Percentiles rank a stretch among this genome's conserved stretches.
phyloP scores from a whole-genome alignment of 2,888 invertebrate genomes.

The Parnassius smintheus region DNA sequence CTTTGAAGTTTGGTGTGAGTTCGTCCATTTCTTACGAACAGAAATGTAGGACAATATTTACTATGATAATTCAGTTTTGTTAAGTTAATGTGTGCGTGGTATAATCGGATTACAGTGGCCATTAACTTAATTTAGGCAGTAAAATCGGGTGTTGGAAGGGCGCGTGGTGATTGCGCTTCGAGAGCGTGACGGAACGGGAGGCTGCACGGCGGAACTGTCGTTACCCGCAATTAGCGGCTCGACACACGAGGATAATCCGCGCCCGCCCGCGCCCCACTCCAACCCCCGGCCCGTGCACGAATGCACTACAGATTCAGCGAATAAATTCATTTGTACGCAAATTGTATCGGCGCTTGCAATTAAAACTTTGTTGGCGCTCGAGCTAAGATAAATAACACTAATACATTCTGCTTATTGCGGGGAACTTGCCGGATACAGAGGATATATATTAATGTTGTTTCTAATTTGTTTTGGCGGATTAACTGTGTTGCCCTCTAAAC shows the following conservation, averaged over 20 bases:
- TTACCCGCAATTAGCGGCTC: slow-evolving; percentile 77
- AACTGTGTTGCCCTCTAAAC: slow-evolving; percentile 66
- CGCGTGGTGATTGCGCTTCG: slow-evolving; percentile 38
- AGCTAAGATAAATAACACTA: slow-evolving; percentile 81
- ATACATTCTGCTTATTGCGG: slow-evolving; percentile 80
- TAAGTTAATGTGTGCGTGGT: slow-evolving; percentile 4
- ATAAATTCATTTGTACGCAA: slow-evolving; percentile 81
- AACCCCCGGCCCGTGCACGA: slow-evolving; percentile 50
- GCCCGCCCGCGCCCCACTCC: slow-evolving; percentile 38
- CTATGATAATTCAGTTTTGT: slow-evolving; percentile 37
- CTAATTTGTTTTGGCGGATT: slow-evolving; percentile 78
- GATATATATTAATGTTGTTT: slow-evolving; percentile 79
- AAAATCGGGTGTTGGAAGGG: slow-evolving; percentile 28
- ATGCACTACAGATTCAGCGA: slow-evolving; percentile 77
- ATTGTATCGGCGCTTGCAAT: slow-evolving; percentile 81
- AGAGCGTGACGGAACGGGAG: slow-evolving; percentile 30
- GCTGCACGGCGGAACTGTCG: slow-evolving; percentile 44
- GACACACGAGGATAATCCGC: slow-evolving; percentile 74
- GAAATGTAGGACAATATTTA: not conserved
- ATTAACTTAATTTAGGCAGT: slow-evolving; percentile 23
- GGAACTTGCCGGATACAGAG: slow-evolving; percentile 74
- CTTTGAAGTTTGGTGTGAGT: slow-evolving; percentile 10
- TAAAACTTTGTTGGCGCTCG: slow-evolving; percentile 79
- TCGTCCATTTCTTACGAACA: not conserved
- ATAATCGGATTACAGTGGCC: slow-evolving; percentile 7